Evolutionary conservation across 2,888 invertebrate species (phyloP).

Genomic region (Philonicus albiceps): DNA sequence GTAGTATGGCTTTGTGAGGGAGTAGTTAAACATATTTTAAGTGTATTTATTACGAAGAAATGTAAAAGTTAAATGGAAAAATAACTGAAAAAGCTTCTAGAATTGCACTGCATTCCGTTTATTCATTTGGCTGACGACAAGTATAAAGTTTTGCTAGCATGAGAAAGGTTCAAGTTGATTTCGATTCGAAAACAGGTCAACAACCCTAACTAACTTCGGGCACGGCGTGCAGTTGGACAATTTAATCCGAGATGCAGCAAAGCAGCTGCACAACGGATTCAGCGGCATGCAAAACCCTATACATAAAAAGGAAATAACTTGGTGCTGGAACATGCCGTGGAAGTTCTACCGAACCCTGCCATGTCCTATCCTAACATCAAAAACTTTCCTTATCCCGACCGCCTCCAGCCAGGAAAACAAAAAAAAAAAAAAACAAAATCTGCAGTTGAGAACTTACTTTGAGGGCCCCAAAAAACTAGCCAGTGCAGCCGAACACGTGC

Average conservation of each 20-base stretch:
- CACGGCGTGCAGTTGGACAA: background rate
- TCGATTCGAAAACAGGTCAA: background rate
- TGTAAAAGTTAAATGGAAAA: background rate
- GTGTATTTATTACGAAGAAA: background rate
- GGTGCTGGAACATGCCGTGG: background rate
- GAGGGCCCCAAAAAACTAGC: background rate
- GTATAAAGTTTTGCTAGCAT: background rate
- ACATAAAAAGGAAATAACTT: background rate
- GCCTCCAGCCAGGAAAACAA: background rate
- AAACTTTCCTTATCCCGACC: background rate
- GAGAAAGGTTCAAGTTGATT: background rate
- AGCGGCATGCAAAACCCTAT: background rate
- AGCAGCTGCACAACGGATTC: background rate
- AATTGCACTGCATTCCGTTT: background rate
- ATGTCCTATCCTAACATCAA: slow-evolving; percentile 22
- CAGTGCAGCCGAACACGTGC: background rate
- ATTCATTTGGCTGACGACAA: background rate
- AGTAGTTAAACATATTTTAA: background rate
- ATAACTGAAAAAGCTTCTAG: background rate
- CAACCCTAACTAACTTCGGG: background rate
- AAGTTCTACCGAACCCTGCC: background rate
- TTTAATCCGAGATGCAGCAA: background rate
- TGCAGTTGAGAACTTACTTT: background rate
- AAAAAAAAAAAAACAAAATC: no score
- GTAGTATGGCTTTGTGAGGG: no score